Percentiles rank a stretch among this genome's conserved stretches.
These are phyloP conservation scores for Eupeodes latifasciatus DNA, from an alignment of 2,888 invertebrate species.

Conservation along the genomic window DNA sequence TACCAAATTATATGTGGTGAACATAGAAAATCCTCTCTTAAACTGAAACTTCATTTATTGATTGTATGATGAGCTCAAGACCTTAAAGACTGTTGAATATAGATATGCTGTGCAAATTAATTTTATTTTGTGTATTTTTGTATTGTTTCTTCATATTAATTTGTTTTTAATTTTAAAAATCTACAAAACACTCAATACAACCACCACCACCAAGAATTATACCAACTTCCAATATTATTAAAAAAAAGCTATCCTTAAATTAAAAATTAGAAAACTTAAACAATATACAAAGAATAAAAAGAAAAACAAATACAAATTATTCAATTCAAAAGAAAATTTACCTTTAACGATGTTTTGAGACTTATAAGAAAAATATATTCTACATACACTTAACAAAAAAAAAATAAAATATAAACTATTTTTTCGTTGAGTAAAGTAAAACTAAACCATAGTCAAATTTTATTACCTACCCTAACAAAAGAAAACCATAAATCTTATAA, in stretches of 20 bases:
- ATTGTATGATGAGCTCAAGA: too few relatives aligned
- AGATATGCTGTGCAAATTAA: not conserved
- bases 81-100: too few relatives aligned
- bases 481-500: conserved; percentile 30
- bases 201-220: conserved; percentile 21
- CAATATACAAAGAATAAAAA: not conserved
- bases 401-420: not conserved
- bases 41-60: too few relatives aligned
- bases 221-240: conserved; percentile 27
- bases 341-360: conserved; percentile 20
- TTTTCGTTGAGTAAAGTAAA: not conserved
- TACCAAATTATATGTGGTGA: too few relatives aligned
- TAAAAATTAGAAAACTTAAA: not conserved
- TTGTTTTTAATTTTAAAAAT: conserved; percentile 3
- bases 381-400: conserved; percentile 16
- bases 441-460: conserved; percentile 11
- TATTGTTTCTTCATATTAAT: not conserved
- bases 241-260: not conserved
- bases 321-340: conserved; percentile 10
- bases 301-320: not conserved
- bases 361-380: not conserved
- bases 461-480: conserved; percentile 30
- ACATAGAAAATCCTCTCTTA: too few relatives aligned
- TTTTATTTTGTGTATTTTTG: not conserved
- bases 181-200: conserved; percentile 31